Percentiles rank a stretch among this genome's conserved stretches.
phyloP scores from a whole-genome alignment of 2,797 vertebrate species.

The Neosalanx taihuensis region DNA sequence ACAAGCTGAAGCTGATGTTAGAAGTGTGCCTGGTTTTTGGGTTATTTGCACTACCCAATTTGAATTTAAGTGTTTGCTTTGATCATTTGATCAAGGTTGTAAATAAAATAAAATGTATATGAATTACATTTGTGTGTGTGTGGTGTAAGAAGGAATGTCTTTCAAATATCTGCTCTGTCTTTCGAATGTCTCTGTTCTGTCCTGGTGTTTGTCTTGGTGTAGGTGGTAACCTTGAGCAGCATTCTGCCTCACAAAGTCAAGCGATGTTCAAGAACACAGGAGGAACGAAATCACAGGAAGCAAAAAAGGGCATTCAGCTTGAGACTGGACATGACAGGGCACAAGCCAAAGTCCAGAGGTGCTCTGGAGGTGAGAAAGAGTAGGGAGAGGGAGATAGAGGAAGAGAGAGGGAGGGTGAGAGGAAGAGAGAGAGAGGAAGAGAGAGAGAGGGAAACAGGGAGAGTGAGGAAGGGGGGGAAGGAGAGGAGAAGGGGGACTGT shows the following conservation, averaged over 20 bases:
- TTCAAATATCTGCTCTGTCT: constrained; percentile 52
- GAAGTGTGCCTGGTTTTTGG: constrained; percentile 3
- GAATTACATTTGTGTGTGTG: constrained; percentile 39
- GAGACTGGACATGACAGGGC: too few relatives aligned
- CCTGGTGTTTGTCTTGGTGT: constrained; percentile 52
- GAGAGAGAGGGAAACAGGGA: constrained; percentile 22
- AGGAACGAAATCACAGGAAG: constrained; percentile 15
- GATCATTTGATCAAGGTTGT: constrained; percentile 28
- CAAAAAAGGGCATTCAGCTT: too few relatives aligned
- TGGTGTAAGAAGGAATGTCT: constrained; percentile 35
- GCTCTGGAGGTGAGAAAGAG: neutral
- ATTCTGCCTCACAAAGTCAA: constrained; percentile 9
- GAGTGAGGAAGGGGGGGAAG: constrained; percentile 47
- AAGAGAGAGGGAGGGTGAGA: neutral
- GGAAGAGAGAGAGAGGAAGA: constrained; percentile 39
- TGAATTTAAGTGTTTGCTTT: neutral
- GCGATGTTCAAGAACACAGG: neutral
- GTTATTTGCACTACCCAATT: neutral
- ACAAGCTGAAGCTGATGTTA: constrained; percentile 17
- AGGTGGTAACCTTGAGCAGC: constrained; percentile 21
- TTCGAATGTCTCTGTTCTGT: constrained; percentile 50
- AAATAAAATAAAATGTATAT: constrained; percentile 46
- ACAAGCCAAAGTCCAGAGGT: too few relatives aligned
- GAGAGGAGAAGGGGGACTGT: constrained; percentile 37
- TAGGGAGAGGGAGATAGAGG: neutral